Evolutionary conservation across 2,888 invertebrate species (phyloP).

Genomic region (Ochropleura leucogaster): DNA sequence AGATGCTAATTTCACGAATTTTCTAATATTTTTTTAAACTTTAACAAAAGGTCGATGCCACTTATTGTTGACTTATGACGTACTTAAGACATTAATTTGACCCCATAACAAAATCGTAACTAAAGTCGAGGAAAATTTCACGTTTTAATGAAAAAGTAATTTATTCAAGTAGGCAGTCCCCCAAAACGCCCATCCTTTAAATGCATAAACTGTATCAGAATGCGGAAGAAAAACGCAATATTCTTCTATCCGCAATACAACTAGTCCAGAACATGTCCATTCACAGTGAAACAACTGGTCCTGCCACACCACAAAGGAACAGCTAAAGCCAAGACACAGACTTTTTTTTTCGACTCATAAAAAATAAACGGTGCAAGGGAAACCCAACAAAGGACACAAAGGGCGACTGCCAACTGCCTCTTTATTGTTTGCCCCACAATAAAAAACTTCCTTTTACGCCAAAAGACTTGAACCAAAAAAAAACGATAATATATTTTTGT

Average conservation of each 20-base stretch:
- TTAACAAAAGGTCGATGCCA: neutral
- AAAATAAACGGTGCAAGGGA: constrained; percentile 73
- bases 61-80: neutral
- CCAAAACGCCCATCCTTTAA: neutral
- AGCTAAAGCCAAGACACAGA: constrained; percentile 30
- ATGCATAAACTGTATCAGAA: neutral
- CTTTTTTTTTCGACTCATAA: constrained; percentile 50
- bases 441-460: constrained; percentile 73
- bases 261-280: neutral
- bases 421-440: constrained; percentile 75
- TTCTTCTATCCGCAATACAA: neutral
- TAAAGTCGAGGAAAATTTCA: neutral
- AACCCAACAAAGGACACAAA: constrained; percentile 74
- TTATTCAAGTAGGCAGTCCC: too few species aligned
- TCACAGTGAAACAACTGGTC: neutral
- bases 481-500: constrained; percentile 37
- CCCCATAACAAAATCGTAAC: neutral
- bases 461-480: constrained; percentile 70
- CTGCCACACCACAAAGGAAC: neutral
- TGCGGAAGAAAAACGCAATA: neutral
- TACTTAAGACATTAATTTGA: neutral
- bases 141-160: neutral
- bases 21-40: neutral
- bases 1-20: neutral
- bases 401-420: constrained; percentile 65